Percentiles rank a stretch among this genome's conserved stretches.
phyloP scores from a whole-genome alignment of 2,113 vertebrate species.

The Equus przewalskii region DNA sequence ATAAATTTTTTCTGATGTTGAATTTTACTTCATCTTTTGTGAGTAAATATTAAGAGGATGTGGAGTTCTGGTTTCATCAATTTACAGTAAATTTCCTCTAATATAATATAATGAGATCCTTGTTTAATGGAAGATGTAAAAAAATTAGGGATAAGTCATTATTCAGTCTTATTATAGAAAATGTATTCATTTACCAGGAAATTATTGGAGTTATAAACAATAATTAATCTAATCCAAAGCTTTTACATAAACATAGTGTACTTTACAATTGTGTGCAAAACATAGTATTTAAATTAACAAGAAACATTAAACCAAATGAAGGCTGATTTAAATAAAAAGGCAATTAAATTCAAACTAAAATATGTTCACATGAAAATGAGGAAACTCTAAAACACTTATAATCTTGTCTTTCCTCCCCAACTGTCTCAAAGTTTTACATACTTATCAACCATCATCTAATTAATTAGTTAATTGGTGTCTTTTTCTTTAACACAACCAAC shows the following conservation, averaged over 20 bases:
- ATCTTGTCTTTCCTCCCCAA: conserved; percentile 36
- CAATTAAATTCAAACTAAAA: conserved; percentile 79
- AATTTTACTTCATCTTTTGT: not conserved
- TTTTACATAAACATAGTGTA: conserved; percentile 73
- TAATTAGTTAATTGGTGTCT: conserved; percentile 30
- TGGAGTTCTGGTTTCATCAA: not conserved
- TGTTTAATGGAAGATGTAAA: conserved; percentile 69
- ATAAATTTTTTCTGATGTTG: not conserved
- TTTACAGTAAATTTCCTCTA: conserved; percentile 75
- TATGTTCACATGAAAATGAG: conserved; percentile 65
- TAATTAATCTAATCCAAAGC: conserved; percentile 71
- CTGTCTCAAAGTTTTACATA: not conserved
- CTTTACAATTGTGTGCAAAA: conserved; percentile 80
- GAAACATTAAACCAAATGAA: conserved; percentile 81
- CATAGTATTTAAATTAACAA: conserved; percentile 78
- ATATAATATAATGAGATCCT: conserved; percentile 44
- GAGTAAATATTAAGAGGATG: not conserved
- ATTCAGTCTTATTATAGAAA: conserved; percentile 70
- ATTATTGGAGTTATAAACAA: conserved; percentile 77
- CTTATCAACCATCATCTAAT: conserved; percentile 61
- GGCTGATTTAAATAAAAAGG: conserved; percentile 78
- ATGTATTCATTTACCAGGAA: conserved; percentile 80
- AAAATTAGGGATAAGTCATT: conserved; percentile 71
- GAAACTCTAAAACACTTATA: conserved; percentile 14
- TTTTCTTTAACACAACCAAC: not conserved